Conservation (phyloP, 1,140 invertebrate species). For the Chelonus insularis region DNA sequence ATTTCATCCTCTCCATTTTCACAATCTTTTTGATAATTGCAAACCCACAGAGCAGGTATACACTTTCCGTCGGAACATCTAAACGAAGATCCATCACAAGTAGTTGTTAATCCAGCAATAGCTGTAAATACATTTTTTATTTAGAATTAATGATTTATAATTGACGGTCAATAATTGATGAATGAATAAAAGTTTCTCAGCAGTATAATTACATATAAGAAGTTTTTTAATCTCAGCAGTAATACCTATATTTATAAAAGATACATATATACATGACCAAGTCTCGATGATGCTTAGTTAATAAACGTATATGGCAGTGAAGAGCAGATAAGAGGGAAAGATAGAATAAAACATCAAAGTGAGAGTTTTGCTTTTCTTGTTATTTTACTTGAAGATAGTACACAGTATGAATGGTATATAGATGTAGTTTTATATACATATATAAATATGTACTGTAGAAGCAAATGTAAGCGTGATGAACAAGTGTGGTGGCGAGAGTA, state of each 20-base stretch:
- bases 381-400: background rate
- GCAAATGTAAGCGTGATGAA: conserved; percentile 34
- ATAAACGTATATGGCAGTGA: conserved; percentile 9
- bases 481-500: conserved; percentile 29
- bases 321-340: conserved; percentile 18
- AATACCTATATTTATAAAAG: background rate
- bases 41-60: conserved; percentile 80
- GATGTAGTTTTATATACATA: too few relatives aligned
- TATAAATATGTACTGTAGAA: too few relatives aligned
- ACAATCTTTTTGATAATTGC: conserved; percentile 90
- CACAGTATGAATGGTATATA: conserved; percentile 32
- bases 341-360: conserved; percentile 25
- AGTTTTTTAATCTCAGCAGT: too few relatives aligned
- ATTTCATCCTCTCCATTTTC: conserved; percentile 88
- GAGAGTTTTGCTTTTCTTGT: conserved; percentile 15
- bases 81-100: conserved; percentile 57
- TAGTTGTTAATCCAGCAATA: background rate
- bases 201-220: conserved; percentile 25
- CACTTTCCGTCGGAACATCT: conserved; percentile 83
- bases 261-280: background rate
- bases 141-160: too few relatives aligned
- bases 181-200: background rate
- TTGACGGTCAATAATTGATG: too few relatives aligned
- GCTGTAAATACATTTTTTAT: conserved; percentile 4
- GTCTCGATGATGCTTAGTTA: background rate